Evolutionary conservation across 2,113 vertebrate species (phyloP).

Genomic region (Phylloscopus whistleri): DNA sequence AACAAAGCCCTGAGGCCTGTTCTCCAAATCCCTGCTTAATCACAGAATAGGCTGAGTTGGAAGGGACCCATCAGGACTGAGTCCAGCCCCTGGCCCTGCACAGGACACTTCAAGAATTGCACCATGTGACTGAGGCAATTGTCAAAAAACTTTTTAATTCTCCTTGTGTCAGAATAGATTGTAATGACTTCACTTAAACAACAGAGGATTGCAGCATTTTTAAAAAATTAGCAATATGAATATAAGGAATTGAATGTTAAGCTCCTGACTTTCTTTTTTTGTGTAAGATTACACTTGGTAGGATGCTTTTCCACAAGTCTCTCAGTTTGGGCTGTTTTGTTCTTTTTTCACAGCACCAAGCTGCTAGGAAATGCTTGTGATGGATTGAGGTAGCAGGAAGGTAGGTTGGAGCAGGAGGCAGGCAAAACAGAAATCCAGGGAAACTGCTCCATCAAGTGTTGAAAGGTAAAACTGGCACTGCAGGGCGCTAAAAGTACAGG

Average conservation of each 20-base stretch:
- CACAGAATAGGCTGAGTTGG: not conserved
- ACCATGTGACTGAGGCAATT: not conserved
- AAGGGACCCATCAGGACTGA: not conserved
- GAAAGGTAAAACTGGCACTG: conserved; percentile 33
- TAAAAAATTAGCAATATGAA: not conserved
- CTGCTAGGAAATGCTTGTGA: not conserved
- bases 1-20: not conserved
- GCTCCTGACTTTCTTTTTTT: not conserved
- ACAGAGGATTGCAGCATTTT: not conserved
- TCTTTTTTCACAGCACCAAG: not conserved
- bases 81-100: not conserved
- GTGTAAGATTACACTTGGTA: not conserved
- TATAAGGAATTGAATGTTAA: not conserved
- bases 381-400: not conserved
- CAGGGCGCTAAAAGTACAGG: not conserved
- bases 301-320: not conserved
- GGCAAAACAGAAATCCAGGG: not conserved
- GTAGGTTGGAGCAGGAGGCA: not conserved
- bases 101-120: not conserved
- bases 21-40: not conserved
- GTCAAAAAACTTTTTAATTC: not conserved
- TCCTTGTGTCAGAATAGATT: not conserved
- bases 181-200: not conserved
- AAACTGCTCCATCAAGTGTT: conserved; percentile 63
- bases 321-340: not conserved